Evolutionary conservation across 2,888 invertebrate species (phyloP).

Genomic region (Eristalis arbustorum): DNA sequence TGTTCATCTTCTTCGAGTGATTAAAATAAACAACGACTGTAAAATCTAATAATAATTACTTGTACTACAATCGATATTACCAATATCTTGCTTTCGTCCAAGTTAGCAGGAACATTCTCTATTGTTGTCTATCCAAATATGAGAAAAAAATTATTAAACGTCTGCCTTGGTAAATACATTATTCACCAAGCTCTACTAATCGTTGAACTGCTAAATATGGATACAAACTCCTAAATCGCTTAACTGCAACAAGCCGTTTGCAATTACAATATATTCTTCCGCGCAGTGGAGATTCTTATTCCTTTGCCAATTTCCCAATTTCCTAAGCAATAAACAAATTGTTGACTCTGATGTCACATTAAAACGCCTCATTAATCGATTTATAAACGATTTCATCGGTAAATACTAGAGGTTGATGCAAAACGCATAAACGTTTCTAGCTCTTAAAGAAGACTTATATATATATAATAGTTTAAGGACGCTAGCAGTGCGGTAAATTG

Average conservation of each 20-base stretch:
- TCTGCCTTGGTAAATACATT: constrained; percentile 10
- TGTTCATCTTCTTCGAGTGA: no score
- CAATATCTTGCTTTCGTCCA: neutral
- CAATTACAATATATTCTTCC: neutral
- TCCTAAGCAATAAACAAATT: constrained; percentile 43
- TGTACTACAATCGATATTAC: neutral
- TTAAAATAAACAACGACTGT: no score
- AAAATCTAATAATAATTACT: neutral
- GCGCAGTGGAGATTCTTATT: neutral
- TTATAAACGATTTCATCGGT: constrained; percentile 31
- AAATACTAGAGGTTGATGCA: constrained; percentile 28
- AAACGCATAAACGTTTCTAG: neutral
- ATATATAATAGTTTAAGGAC: neutral
- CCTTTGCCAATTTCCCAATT: constrained; percentile 10
- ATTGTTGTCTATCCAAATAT: neutral
- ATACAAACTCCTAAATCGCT: constrained; percentile 42
- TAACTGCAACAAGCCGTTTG: constrained; percentile 19
- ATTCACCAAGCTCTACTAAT: neutral
- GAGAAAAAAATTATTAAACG: constrained; percentile 28
- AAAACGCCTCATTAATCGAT: constrained; percentile 45
- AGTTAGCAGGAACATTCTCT: neutral
- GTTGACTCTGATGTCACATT: constrained; percentile 32
- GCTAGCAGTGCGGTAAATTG: neutral
- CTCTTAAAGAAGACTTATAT: constrained; percentile 1
- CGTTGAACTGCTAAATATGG: neutral